Percentiles rank a stretch among this genome's conserved stretches.
These are phyloP conservation scores for Diadema setosum DNA, from an alignment of 35 echinoderm and acorn worm genomes.

Conservation along the genomic window DNA sequence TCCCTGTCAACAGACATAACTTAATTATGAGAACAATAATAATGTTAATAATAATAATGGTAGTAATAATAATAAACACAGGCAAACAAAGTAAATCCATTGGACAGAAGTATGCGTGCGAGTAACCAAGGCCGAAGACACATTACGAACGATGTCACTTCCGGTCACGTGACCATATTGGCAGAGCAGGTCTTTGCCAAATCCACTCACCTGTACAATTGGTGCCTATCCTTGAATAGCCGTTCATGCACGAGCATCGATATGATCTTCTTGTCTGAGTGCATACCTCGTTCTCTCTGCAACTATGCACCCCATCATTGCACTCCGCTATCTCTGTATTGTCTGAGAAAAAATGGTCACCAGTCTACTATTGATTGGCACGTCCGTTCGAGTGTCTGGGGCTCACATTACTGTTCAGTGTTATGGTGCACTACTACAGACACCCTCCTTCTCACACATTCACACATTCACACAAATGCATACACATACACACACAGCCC, in stretches of 20 bases:
- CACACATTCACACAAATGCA: neutral
- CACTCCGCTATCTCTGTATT: slow-evolving; percentile 83
- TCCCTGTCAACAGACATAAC: no score
- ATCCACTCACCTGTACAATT: slow-evolving; percentile 67
- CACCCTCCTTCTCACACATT: neutral
- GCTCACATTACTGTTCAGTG: neutral
- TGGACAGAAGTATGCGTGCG: neutral
- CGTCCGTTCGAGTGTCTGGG: neutral
- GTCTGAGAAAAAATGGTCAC: neutral
- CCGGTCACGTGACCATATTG: neutral
- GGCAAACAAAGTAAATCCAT: neutral
- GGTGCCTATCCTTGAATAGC: slow-evolving; percentile 70
- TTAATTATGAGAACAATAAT: neutral
- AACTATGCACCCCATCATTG: slow-evolving; percentile 72
- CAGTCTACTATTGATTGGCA: neutral
- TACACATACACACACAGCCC: neutral
- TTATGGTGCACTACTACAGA: neutral
- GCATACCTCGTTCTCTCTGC: slow-evolving; percentile 83
- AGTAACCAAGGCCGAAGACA: neutral
- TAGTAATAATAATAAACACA: neutral
- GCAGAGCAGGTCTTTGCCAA: neutral
- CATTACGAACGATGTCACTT: neutral
- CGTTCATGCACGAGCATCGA: slow-evolving; percentile 81
- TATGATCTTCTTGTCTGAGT: slow-evolving; percentile 68
- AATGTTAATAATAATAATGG: neutral